Evolutionary conservation across 2,888 invertebrate genomes (phyloP).

Genomic region (Agrotis clavis): DNA sequence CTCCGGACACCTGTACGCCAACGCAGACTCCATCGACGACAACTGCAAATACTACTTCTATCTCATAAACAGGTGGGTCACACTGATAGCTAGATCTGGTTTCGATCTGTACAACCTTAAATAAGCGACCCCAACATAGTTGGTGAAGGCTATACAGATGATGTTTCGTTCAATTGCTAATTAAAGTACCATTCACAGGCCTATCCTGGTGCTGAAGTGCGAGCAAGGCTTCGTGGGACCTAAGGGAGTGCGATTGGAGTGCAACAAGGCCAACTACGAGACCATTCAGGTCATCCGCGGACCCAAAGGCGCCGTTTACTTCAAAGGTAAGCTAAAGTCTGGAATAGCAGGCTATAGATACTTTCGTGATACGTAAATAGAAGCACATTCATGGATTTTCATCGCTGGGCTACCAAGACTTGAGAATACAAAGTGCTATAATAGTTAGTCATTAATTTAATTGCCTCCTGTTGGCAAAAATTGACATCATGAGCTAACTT

Average conservation of each 20-base stretch:
- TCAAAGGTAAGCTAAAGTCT: conserved; percentile 93
- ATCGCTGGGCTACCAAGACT: not conserved
- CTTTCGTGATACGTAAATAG: not conserved
- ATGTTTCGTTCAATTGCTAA: not conserved
- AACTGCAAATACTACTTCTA: conserved; percentile 98
- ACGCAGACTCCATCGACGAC: conserved; percentile 95
- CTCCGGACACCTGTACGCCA: conserved; percentile 98
- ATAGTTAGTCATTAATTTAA: not conserved
- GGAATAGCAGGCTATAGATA: too few species aligned
- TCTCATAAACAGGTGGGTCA: conserved; percentile 95
- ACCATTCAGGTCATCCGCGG: conserved; percentile 97
- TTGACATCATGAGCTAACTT: too few species aligned
- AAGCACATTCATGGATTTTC: not conserved
- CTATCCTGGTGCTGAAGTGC: conserved; percentile 97
- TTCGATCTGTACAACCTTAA: too few species aligned
- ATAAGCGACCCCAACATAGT: too few species aligned
- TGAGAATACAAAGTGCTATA: not conserved
- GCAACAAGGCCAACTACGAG: conserved; percentile 98
- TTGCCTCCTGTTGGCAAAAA: too few species aligned
- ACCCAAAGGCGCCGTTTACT: conserved; percentile 96
- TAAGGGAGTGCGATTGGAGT: conserved; percentile 97
- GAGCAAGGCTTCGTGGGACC: conserved; percentile 99
- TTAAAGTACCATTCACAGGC: conserved; percentile 88
- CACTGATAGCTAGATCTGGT: too few species aligned
- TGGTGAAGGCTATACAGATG: too few species aligned